Evolutionary conservation across 1,140 invertebrate species (phyloP), one percentile per base, ranked within the genome.

Genomic region (Acromyrmex charruanus): DNA sequence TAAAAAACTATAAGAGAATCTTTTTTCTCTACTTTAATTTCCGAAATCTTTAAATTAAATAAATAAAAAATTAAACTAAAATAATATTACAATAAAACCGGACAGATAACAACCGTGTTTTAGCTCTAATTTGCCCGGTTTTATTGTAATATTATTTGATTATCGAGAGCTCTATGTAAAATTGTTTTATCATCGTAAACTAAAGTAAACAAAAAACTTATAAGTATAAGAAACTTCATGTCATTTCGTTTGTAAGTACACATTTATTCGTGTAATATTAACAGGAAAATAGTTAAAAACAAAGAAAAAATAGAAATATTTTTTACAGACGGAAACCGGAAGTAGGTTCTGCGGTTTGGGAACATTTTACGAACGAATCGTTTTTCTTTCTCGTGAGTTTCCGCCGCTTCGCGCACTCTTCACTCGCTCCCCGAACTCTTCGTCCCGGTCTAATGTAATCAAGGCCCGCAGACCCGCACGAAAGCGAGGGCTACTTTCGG

Each of bases 381-480:
- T 63, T 51, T n/a, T 77, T 5, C 35, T 18, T 81, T 75, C 28
- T 61, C 58, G 39, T 14, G 39, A 75, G n/a, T 28, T 55, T 65
- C 80, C 25, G 39, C 79, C 18, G 63, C 35, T 39, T 71, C 12
- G 49, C 49, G 49, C 25, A 25, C 25, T 25, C 25, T 25, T 25
- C 25, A 25, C 25, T 25, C 25, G 25, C 14, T 68, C 61, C 51
- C 51, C n/a, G 10, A 39, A 35, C n/a, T 10, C 35, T 21, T 21
- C 35, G 18, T 44, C 18, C 39, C 51, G 31, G 55, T 77, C 81
- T 88, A 88, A 88, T 88, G 74, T 88, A 88, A 88, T 88, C 84
- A 88, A 77, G 84, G 12, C 39, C 68, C 80, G 49, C 84, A 84
- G 75, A 63, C 87, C 72, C 75, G 87, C 74, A 69, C 84, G 69